Conservation (phyloP, 2,888 invertebrate genomes). For the Panzeria rudis region DNA sequence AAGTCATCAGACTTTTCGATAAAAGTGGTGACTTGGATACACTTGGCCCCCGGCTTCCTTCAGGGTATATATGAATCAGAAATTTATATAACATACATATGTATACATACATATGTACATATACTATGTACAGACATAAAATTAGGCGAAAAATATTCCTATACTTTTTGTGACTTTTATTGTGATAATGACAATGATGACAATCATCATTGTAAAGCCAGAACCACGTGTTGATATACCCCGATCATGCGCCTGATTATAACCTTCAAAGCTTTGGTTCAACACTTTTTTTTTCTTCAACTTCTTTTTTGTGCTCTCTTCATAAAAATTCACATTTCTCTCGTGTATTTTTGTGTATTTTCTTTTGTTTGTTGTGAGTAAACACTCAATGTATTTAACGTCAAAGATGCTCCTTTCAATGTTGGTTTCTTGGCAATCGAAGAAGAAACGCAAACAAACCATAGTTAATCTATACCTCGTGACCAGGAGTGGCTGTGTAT, state of each 20-base stretch:
- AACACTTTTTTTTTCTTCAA: not conserved
- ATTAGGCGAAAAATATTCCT: not conserved
- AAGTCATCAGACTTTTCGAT: too few species aligned
- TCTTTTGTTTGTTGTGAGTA: not conserved
- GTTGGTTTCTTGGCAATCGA: slow-evolving; percentile 20
- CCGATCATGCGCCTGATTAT: slow-evolving; percentile 81
- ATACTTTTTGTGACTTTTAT: slow-evolving; percentile 12
- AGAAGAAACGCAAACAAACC: slow-evolving; percentile 47
- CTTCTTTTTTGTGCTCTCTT: not conserved
- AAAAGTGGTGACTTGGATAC: too few species aligned
- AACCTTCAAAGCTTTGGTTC: slow-evolving; percentile 69
- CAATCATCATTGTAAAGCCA: slow-evolving; percentile 32
- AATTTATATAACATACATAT: not conserved
- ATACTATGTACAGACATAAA: not conserved
- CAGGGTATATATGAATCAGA: too few species aligned
- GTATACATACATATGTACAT: not conserved
- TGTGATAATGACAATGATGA: slow-evolving; percentile 52
- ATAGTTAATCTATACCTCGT: slow-evolving; percentile 51
- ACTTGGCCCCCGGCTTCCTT: too few species aligned
- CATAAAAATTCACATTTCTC: slow-evolving; percentile 7
- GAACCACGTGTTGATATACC: slow-evolving; percentile 84
- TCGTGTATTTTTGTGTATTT: slow-evolving; percentile 5
- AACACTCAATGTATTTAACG: slow-evolving; percentile 31
- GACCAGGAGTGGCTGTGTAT: slow-evolving; percentile 17
- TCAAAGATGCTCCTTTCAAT: slow-evolving; percentile 11